Evolutionary conservation across 2,888 invertebrate species (phyloP).

Genomic region (Pristionchus japonicus): DNA sequence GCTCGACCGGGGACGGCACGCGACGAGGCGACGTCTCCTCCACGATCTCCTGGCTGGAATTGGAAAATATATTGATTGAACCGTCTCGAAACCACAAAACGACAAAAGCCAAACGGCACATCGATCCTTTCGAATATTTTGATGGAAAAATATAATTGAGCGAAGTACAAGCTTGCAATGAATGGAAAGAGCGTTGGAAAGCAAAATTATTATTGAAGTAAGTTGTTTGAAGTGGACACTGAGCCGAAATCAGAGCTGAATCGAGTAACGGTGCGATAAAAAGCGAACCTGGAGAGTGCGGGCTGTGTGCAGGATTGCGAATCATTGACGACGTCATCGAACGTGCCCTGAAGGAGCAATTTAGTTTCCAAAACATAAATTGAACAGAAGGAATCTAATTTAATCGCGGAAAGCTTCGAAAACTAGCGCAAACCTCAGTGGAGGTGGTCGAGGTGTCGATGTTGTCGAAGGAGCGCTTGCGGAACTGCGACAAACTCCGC

Average conservation of each 20-base stretch:
- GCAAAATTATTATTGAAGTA: too few relatives aligned
- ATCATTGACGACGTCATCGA: conserved; percentile 15
- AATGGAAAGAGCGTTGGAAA: too few relatives aligned
- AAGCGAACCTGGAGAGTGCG: background rate
- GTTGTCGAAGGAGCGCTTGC: background rate
- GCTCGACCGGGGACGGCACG: background rate
- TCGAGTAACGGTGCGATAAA: background rate
- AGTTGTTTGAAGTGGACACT: too few relatives aligned
- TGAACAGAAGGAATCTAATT: background rate
- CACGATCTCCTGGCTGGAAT: conserved; percentile 17
- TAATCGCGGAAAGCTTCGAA: background rate
- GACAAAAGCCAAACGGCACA: too few relatives aligned
- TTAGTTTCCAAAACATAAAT: background rate
- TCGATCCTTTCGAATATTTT: too few relatives aligned
- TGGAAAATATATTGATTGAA: background rate
- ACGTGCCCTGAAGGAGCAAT: background rate
- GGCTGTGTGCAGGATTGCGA: conserved; percentile 27
- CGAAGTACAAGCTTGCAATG: too few relatives aligned
- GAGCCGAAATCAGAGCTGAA: background rate
- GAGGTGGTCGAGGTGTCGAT: background rate
- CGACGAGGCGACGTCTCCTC: background rate
- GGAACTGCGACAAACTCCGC: conserved; percentile 15
- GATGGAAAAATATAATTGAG: too few relatives aligned
- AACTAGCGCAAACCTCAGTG: background rate
- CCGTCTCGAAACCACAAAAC: too few relatives aligned